Evolutionary conservation across 2,113 vertebrate genomes (phyloP).

Genomic region (Oenanthe melanoleuca): DNA sequence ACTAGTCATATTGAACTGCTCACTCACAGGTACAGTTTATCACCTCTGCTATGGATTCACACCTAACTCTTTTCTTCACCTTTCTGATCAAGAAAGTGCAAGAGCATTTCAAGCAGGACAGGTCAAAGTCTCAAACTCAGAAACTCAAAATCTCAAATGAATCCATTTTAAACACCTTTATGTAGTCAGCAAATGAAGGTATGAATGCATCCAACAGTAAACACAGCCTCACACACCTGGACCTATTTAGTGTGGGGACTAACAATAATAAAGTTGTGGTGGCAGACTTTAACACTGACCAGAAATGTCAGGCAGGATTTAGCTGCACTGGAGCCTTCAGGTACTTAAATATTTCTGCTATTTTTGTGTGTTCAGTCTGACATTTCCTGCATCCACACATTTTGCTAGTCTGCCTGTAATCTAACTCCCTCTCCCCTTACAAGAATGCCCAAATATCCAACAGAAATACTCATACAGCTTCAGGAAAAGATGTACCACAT

Average conservation of each 20-base stretch:
- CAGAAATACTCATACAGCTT: neutral
- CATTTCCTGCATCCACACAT: neutral
- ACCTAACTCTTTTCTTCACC: neutral
- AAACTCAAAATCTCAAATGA: neutral
- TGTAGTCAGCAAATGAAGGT: neutral
- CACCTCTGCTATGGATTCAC: neutral
- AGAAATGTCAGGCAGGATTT: neutral
- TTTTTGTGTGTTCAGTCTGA: neutral
- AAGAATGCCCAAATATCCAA: neutral
- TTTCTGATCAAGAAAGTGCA: neutral
- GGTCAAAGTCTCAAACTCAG: neutral
- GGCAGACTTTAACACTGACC: neutral
- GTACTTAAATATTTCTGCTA: neutral
- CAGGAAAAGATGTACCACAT: neutral
- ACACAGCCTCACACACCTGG: neutral
- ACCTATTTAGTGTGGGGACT: neutral
- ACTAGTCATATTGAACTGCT: neutral
- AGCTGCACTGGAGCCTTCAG: neutral
- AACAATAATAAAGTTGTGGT: neutral
- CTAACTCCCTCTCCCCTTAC: neutral
- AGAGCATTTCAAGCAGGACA: neutral
- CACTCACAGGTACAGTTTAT: neutral
- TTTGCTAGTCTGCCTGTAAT: neutral
- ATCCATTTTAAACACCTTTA: neutral
- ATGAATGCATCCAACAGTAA: neutral